phyloP scores from a whole-genome alignment of 2,797 vertebrate genomes.

The Spheniscus humboldti region DNA sequence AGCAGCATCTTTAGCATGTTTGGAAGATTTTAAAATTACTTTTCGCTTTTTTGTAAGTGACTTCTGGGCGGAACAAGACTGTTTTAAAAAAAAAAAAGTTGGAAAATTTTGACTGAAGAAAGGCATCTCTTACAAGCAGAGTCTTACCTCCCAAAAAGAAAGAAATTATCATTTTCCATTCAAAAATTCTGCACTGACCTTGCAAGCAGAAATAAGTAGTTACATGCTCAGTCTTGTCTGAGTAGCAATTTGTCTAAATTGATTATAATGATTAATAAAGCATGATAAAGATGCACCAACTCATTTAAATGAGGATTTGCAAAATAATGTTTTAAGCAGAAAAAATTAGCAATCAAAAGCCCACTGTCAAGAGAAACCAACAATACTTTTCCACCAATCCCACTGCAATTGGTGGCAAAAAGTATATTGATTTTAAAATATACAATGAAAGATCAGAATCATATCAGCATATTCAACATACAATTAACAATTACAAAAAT shows the following conservation, averaged over 20 bases:
- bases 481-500: neutral
- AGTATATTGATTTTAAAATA: neutral
- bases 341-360: neutral
- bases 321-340: neutral
- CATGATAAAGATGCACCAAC: neutral
- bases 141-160: neutral
- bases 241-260: neutral
- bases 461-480: neutral
- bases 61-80: neutral
- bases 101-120: neutral
- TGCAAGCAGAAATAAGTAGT: neutral
- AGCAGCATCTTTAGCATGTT: neutral
- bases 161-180: neutral
- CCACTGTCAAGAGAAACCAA: neutral
- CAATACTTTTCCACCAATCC: neutral
- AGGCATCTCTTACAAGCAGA: neutral
- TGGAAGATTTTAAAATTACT: neutral
- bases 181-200: neutral
- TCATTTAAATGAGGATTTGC: neutral
- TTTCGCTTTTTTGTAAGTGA: neutral
- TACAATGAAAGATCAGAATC: neutral
- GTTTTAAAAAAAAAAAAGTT: neutral
- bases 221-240: neutral
- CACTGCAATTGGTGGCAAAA: neutral
- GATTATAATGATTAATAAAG: neutral